Conservation (phyloP, 2,113 vertebrate genomes). For the Brachyhypopomus occidentalis region DNA sequence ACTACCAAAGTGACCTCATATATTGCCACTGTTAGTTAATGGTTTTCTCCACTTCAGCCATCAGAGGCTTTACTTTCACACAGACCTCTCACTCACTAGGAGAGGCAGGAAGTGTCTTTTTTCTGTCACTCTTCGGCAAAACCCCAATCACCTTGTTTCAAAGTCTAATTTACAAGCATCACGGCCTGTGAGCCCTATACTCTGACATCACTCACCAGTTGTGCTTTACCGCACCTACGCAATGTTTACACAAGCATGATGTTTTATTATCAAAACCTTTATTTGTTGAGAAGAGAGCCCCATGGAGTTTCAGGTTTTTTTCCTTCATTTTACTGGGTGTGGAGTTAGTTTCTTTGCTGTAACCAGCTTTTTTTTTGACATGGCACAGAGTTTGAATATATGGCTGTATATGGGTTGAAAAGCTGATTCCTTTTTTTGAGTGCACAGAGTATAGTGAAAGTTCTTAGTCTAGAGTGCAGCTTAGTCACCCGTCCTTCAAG, state of each 20-base stretch:
- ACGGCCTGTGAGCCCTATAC: conserved; percentile 33
- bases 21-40: conserved; percentile 25
- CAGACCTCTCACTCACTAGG: conserved; percentile 17
- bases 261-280: conserved; percentile 56
- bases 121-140: conserved; percentile 41
- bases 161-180: conserved; percentile 55
- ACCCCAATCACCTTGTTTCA: conserved; percentile 48
- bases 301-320: conserved; percentile 22
- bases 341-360: not conserved
- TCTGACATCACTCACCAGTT: conserved; percentile 59
- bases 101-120: conserved; percentile 25
- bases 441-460: no score
- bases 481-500: no score
- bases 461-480: no score
- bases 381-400: no score
- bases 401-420: no score
- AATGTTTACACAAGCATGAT: conserved; percentile 54
- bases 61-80: not conserved
- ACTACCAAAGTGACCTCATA: not conserved
- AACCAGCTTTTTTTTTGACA: no score
- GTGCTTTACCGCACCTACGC: conserved; percentile 57
- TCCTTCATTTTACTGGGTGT: not conserved
- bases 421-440: no score
- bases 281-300: conserved; percentile 39
- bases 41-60: conserved; percentile 10